Evolutionary conservation across 2,888 invertebrate species (phyloP), one percentile per base, ranked within the genome.

Genomic region (Diploptera punctata): DNA sequence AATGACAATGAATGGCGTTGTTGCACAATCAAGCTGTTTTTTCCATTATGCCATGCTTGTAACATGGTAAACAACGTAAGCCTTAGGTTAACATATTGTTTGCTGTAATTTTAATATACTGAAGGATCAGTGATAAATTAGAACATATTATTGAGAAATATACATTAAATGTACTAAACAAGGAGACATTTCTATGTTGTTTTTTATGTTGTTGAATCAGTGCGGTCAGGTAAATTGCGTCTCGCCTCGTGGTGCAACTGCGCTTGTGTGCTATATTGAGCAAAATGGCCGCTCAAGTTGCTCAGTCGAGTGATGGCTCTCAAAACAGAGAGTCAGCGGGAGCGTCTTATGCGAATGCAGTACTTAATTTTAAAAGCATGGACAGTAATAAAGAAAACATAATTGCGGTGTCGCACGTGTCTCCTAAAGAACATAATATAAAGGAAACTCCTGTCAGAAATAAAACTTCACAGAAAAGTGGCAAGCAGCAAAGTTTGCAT

Each of bases 291-390:
- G 75, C 74, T 71, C 75, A 73, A 69, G 73, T 75, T n/a, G 74
- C 62, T 43, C 70, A 73, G 71, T 71, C 75, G 38, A 68, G 71
- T 61, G 75, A 75, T 49, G 73, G 73, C 38, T 67, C 73, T 33
- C 73, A 75, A 33, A 70, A 19, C n/a, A 74, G 72, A 61, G 78
- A 77, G 49, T 73, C 75, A 81, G 85, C 87, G 76, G 90, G 89
- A 79, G 87, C 89, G 79, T 91, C 91, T 70, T 91, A 91, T 83
- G 91, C 91, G 78, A 90, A 85, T 81, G 88, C 90, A 77, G 90
- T 91, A 80, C 86, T 90, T 80, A 89, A 90, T 85, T 87, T 89
- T 80, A 85, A 84, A 80, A 85, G 84, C 72, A 81, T 84, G 77
- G 87, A 87, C 70, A 86, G 86, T 78, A 89, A 89, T 76, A 89